Percentiles rank a stretch among this genome's conserved stretches.
Conservation (phyloP, 2,888 invertebrate species). For the Napeogenes sylphis region DNA sequence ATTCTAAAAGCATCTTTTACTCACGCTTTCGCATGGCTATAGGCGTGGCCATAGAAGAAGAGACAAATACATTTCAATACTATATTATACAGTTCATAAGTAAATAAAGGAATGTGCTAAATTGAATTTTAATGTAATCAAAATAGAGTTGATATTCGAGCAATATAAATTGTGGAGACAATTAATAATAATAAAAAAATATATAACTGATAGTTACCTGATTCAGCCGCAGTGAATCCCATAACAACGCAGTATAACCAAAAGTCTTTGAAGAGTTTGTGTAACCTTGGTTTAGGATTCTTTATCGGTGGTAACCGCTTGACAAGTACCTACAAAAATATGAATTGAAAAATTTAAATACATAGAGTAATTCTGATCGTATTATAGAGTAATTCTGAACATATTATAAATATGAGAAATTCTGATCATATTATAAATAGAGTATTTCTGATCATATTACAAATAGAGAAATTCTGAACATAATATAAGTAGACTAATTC, state of each 20-base stretch:
- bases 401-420: too few species aligned
- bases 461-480: too few species aligned
- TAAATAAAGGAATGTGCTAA: constrained; percentile 32
- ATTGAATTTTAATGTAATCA: constrained; percentile 34
- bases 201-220: constrained; percentile 63
- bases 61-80: constrained; percentile 66
- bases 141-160: constrained; percentile 33
- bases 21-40: constrained; percentile 77
- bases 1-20: constrained; percentile 68
- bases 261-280: constrained; percentile 99
- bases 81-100: constrained; percentile 40
- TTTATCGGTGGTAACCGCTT: constrained; percentile 92
- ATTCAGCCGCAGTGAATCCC: constrained; percentile 94
- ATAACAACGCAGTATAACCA: constrained; percentile 99
- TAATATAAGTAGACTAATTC: too few species aligned
- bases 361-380: background rate
- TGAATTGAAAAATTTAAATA: background rate
- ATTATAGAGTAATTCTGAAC: too few species aligned
- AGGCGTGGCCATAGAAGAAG: constrained; percentile 74
- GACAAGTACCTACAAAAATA: constrained; percentile 77
- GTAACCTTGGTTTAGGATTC: constrained; percentile 92
- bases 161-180: constrained; percentile 13
- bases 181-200: background rate
- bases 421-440: too few species aligned
- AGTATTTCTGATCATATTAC: too few species aligned